Percentiles rank a stretch among this genome's conserved stretches.
phyloP scores from a whole-genome alignment of 2,113 vertebrate species.

The Periophthalmus modestus region DNA sequence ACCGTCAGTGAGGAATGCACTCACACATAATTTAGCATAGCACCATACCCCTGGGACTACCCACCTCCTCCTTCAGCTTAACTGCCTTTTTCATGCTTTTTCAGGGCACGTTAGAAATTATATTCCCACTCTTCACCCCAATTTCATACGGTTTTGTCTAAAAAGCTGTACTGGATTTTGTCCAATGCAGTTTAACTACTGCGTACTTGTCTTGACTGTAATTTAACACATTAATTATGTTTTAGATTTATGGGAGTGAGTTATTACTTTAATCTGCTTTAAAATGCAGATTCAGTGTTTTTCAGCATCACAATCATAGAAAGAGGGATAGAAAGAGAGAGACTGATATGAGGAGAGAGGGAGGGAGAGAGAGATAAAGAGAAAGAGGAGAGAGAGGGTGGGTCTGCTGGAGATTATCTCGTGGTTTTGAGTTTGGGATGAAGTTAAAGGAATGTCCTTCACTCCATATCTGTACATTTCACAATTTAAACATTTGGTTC shows the following conservation, averaged over 20 bases:
- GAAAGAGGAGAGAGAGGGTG: background rate
- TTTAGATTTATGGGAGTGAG: background rate
- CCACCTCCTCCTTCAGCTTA: background rate
- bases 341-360: background rate
- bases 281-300: background rate
- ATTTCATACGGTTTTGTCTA: too few relatives aligned
- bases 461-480: background rate
- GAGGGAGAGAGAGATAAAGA: background rate
- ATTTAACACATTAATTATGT: background rate
- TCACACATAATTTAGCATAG: background rate
- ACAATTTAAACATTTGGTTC: background rate
- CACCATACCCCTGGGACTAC: background rate
- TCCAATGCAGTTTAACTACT: too few relatives aligned
- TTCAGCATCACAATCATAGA: background rate
- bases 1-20: constrained; percentile 7
- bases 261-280: background rate
- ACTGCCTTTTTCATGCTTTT: background rate
- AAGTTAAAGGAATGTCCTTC: constrained; percentile 1
- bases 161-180: too few relatives aligned
- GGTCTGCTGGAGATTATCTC: background rate
- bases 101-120: background rate
- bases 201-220: too few relatives aligned
- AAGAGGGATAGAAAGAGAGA: background rate
- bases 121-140: too few relatives aligned
- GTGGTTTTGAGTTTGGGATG: background rate